A percentile compares a stretch with the other conserved stretches of the same genome.
phyloP scores from a whole-genome alignment of 2,113 vertebrate genomes.

The Manacus vitellinus region DNA sequence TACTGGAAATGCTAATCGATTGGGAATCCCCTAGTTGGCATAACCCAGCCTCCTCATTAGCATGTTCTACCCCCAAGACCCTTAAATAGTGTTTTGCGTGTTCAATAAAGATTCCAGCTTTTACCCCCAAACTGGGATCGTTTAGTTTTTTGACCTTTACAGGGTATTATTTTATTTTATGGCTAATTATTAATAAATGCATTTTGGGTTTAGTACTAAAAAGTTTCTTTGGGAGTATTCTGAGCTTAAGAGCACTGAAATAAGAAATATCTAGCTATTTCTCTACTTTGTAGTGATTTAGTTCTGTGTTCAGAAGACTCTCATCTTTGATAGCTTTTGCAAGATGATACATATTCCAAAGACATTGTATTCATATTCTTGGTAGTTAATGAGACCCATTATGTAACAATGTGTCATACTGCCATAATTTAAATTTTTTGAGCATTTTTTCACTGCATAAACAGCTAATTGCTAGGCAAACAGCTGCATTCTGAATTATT shows the following conservation, averaged over 20 bases:
- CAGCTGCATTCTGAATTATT: conserved; percentile 50
- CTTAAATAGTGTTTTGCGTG: no score
- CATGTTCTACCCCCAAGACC: no score
- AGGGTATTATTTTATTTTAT: neutral
- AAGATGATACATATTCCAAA: neutral
- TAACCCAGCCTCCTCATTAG: no score
- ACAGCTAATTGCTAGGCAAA: conserved; percentile 21
- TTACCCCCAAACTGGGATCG: no score
- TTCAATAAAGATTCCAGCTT: no score
- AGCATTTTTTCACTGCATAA: neutral
- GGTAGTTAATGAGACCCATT: neutral
- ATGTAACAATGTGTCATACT: neutral
- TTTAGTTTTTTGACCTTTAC: no score
- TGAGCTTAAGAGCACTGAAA: neutral
- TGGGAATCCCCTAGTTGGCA: no score
- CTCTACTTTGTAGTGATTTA: neutral
- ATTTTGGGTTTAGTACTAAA: neutral
- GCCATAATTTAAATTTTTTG: neutral
- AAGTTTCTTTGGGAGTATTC: neutral
- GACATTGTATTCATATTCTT: neutral
- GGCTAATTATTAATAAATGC: neutral
- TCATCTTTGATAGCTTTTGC: neutral
- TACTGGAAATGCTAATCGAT: no score
- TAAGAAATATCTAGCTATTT: neutral
- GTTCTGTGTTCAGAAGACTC: neutral